phyloP scores from a whole-genome alignment of 1,140 invertebrate genomes.

The Drosophila arawakana region DNA sequence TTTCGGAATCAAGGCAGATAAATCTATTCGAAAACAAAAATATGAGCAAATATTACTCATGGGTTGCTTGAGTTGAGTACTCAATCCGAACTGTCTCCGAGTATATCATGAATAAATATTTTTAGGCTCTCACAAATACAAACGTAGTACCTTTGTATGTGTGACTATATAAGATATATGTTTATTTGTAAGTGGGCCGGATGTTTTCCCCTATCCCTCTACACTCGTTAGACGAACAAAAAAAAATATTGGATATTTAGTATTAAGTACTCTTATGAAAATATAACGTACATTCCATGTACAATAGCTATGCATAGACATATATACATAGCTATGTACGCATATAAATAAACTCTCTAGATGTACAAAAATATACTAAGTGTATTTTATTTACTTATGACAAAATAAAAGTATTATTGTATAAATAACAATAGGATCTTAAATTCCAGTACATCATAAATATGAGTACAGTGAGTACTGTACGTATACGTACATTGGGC shows the following conservation, averaged over 20 bases:
- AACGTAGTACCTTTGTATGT: background rate
- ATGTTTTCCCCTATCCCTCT: conserved; percentile 20
- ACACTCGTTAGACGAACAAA: conserved; percentile 7
- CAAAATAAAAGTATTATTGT: conserved; percentile 5
- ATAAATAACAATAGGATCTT: conserved; percentile 14
- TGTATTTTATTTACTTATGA: conserved; percentile 28
- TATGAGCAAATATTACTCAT: conserved; percentile 4
- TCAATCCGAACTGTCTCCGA: conserved; percentile 1
- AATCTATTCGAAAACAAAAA: conserved; percentile 18
- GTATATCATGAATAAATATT: conserved; percentile 30
- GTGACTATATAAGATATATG: background rate
- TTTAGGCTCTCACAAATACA: conserved; percentile 18
- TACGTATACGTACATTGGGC: conserved; percentile 5
- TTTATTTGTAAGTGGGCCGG: conserved; percentile 32
- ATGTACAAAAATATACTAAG: conserved; percentile 6
- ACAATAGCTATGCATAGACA: background rate
- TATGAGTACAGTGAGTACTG: conserved; percentile 10
- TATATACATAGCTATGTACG: background rate
- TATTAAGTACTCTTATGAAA: conserved; percentile 9
- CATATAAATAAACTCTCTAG: conserved; percentile 6
- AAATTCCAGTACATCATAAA: conserved; percentile 25
- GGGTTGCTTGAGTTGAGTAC: background rate
- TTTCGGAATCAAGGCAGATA: conserved; percentile 28
- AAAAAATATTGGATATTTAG: conserved; percentile 14
- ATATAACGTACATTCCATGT: background rate